Base-by-base conservation (phyloP, 2,797 vertebrate genomes). In the Microctenopoma stevenorrisi region DNA sequence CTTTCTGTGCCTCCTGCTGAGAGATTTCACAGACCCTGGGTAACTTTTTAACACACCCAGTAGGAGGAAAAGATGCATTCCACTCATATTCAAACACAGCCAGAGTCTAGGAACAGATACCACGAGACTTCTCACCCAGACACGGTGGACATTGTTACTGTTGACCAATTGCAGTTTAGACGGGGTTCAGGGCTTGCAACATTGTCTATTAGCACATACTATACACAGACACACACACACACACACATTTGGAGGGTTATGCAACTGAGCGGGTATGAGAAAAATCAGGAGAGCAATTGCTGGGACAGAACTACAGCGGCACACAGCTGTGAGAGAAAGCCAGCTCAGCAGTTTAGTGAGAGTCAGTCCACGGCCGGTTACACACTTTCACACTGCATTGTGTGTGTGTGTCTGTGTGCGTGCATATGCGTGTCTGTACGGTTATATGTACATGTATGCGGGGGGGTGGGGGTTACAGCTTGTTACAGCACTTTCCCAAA, bases 241-340 rank as follows among this genome's bases (percentile, higher is more conserved):
- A 64, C 9, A 83, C 69, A 80, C 59, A 64, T 43, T 61, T 18
- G 3, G 73, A 71, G 40, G 64, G 75, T 84, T 84, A 89, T 82
- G 86, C 89, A 93, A 92, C 87, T 91, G 93, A 93, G 93, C 91
- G 69, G 90, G 91, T 93, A 92, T 91, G 91, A 87, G 78, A n/a
- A 85, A 84, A 83, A 74, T 82, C 58, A 77, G 44, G 58, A 50
- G 48, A 52, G 76, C 22, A 11, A 33, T 16, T 68, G 56, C 44
- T 82, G 66, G 72, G 64, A 63, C 54, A 72, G 53, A 58, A 57
- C 59, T 64, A 65, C 15, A 78, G 68, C 68, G 78, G 81, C 72
- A 79, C 9, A 73, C 58, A 86, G 73, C 54, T 74, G 55, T 61
- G 71, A 70, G 44, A 55, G 47, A 42, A 74, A 66, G 78, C 40